These are phyloP conservation scores for Arrhopalites spinosus DNA, from an alignment of 2,888 invertebrate species.

Conservation along the genomic window DNA sequence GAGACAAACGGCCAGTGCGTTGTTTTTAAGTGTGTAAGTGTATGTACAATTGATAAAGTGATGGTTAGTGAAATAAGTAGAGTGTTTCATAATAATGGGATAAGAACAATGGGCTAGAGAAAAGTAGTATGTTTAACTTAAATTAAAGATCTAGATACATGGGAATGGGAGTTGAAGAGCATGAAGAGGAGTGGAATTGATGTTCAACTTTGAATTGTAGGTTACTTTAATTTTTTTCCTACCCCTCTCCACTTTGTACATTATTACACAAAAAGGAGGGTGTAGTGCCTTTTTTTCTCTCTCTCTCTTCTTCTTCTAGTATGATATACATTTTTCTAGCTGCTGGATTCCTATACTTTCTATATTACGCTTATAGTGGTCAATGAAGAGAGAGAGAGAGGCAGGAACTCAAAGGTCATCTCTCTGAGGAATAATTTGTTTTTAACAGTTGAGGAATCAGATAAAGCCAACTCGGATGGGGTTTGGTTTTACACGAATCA, in stretches of 20 bases:
- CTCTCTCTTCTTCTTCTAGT: too few species aligned
- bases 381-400: not conserved
- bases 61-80: constrained; percentile 20
- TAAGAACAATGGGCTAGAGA: constrained; percentile 10
- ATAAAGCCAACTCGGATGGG: constrained; percentile 41
- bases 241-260: not conserved
- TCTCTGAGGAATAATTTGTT: constrained; percentile 47
- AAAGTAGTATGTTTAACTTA: constrained; percentile 27
- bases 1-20: constrained; percentile 5
- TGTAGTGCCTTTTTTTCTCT: too few species aligned
- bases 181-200: constrained; percentile 29
- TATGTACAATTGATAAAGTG: constrained; percentile 13
- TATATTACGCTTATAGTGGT: not conserved
- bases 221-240: too few species aligned
- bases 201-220: constrained; percentile 8
- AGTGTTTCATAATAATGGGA: constrained; percentile 18
- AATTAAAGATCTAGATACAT: constrained; percentile 36
- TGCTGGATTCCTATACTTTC: not conserved
- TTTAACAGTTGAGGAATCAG: constrained; percentile 46
- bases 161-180: constrained; percentile 34
- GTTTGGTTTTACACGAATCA: constrained; percentile 41
- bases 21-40: not conserved
- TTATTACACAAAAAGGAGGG: not conserved
- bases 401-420: constrained; percentile 42
- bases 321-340: not conserved